These are phyloP conservation scores for Aselliscus stoliczkanus DNA, from an alignment of 2,797 vertebrate species.

Conservation along the genomic window DNA sequence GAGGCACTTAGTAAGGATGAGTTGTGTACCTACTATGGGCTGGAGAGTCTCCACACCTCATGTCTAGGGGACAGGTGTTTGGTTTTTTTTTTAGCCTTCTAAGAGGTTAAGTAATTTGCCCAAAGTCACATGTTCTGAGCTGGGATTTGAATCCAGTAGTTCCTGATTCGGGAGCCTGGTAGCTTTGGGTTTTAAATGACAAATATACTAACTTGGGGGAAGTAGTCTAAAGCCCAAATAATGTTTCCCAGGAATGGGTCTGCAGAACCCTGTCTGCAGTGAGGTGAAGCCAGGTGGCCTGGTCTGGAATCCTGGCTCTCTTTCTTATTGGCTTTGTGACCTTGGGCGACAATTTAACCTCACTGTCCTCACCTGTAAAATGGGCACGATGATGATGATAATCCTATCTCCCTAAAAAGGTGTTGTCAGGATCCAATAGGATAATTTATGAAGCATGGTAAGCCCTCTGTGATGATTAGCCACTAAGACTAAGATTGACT, in stretches of 20 bases:
- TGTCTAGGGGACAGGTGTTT: neutral
- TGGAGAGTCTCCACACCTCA: neutral
- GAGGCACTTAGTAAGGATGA: neutral
- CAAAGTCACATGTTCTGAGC: neutral
- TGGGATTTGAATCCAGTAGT: neutral
- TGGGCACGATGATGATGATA: neutral
- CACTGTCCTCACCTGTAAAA: neutral
- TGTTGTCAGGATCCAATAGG: neutral
- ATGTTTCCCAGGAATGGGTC: neutral
- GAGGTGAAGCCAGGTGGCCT: neutral
- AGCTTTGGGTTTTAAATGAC: conserved; percentile 32
- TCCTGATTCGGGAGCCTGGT: neutral
- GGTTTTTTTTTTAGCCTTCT: neutral
- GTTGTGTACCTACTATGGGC: neutral
- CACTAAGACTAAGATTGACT: neutral
- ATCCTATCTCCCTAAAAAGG: neutral
- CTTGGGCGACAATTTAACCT: neutral
- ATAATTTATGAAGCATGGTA: neutral
- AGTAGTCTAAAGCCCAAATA: neutral
- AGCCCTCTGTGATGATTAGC: neutral
- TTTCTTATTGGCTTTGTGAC: neutral
- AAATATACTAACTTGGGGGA: neutral
- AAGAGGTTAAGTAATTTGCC: neutral
- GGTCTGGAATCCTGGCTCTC: neutral
- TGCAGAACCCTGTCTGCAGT: neutral